These are phyloP conservation scores for Venustaconcha ellipsiformis DNA, from an alignment of 1,140 invertebrate species.

Conservation along the genomic window DNA sequence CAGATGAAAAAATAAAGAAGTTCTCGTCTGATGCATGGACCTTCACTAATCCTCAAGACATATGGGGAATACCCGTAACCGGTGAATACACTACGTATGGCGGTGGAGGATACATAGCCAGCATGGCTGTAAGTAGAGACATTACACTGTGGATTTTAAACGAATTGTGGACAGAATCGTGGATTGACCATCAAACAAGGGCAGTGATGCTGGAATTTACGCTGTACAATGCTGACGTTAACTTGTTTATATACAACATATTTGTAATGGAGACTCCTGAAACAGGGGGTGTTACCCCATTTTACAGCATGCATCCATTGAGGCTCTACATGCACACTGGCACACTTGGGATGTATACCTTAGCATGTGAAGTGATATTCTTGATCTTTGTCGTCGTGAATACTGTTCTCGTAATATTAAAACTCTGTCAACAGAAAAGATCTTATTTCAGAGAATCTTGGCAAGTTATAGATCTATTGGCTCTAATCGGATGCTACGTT, in stretches of 20 bases:
- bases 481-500: not conserved
- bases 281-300: constrained; percentile 61
- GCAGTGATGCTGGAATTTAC: constrained; percentile 72
- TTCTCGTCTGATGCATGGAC: constrained; percentile 31
- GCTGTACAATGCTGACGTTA: constrained; percentile 69
- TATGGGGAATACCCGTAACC: constrained; percentile 41
- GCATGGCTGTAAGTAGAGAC: constrained; percentile 24
- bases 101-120: constrained; percentile 48
- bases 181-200: constrained; percentile 71
- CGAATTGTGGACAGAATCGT: constrained; percentile 59
- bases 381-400: constrained; percentile 14
- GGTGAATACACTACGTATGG: constrained; percentile 41
- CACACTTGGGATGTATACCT: constrained; percentile 13
- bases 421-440: constrained; percentile 7
- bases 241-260: constrained; percentile 43
- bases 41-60: constrained; percentile 28
- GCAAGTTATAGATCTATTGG: constrained; percentile 26
- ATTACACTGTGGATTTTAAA: constrained; percentile 43
- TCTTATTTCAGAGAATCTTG: constrained; percentile 32
- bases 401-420: constrained; percentile 12
- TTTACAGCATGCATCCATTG: constrained; percentile 34
- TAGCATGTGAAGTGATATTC: constrained; percentile 27
- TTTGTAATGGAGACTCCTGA: constrained; percentile 67
- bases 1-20: not conserved
- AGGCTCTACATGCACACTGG: constrained; percentile 29